Percentiles rank a stretch among this genome's conserved stretches.
Evolutionary conservation across 2,888 invertebrate genomes (phyloP).

Genomic region (Harpalus rubripes): DNA sequence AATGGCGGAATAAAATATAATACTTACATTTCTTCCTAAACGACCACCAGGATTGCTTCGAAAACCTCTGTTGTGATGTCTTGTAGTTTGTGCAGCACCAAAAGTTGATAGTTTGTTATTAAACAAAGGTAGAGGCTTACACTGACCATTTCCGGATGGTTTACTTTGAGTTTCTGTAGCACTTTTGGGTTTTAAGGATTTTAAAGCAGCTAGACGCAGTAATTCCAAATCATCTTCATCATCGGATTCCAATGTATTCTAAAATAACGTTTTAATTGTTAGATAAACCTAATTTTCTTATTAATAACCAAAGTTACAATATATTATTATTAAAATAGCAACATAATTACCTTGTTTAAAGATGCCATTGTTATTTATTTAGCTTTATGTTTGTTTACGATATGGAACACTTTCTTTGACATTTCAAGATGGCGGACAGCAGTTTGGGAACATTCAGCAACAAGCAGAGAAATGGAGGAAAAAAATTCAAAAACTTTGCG

Average conservation of each 20-base stretch:
- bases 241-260: slow-evolving; percentile 75
- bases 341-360: slow-evolving; percentile 61
- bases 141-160: slow-evolving; percentile 7
- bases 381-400: slow-evolving; percentile 61
- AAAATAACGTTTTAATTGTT: slow-evolving; percentile 68
- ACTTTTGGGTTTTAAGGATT: slow-evolving; percentile 74
- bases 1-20: background rate
- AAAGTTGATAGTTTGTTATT: slow-evolving; percentile 49
- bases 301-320: slow-evolving; percentile 35
- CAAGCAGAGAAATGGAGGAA: background rate
- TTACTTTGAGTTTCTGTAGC: slow-evolving; percentile 19
- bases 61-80: slow-evolving; percentile 60
- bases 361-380: slow-evolving; percentile 62
- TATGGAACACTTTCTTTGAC: slow-evolving; percentile 57
- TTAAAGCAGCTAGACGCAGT: slow-evolving; percentile 78
- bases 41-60: slow-evolving; percentile 57
- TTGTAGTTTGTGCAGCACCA: slow-evolving; percentile 63
- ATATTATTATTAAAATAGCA: slow-evolving; percentile 37
- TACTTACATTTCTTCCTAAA: slow-evolving; percentile 62
- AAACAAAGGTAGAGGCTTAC: slow-evolving; percentile 16
- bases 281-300: background rate
- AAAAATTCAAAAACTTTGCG: background rate
- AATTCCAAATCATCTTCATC: slow-evolving; percentile 80
- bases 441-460: slow-evolving; percentile 41
- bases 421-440: slow-evolving; percentile 62